These are phyloP conservation scores for Dromiciops gliroides DNA, from an alignment of 2,113 vertebrate species.

Conservation along the genomic window DNA sequence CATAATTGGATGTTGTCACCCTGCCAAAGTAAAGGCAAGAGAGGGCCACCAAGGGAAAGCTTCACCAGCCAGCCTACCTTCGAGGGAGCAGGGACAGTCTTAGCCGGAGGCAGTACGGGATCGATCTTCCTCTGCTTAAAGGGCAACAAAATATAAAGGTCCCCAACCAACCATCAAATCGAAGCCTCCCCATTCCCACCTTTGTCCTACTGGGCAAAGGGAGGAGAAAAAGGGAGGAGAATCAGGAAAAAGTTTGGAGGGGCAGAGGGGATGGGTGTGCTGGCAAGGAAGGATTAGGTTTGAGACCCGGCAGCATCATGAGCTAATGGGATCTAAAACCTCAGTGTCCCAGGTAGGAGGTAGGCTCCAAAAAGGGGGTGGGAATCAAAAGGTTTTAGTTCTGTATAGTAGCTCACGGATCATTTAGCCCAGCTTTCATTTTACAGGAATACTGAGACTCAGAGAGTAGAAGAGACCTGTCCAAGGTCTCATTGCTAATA, in stretches of 20 bases:
- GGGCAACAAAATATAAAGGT: constrained; percentile 34
- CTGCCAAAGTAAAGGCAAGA: constrained; percentile 82
- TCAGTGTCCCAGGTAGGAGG: not conserved
- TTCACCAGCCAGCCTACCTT: constrained; percentile 68
- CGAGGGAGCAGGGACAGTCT: constrained; percentile 62
- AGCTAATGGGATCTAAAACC: not conserved
- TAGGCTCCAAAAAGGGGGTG: not conserved
- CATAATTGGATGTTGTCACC: constrained; percentile 84
- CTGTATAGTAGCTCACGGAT: not conserved
- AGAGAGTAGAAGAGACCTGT: not conserved
- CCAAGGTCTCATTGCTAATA: not conserved
- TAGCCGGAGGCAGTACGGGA: constrained; percentile 83
- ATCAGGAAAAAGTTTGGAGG: not conserved
- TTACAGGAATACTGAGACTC: not conserved
- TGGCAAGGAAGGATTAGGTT: constrained; percentile 63
- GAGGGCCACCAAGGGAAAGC: constrained; percentile 80
- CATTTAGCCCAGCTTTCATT: not conserved
- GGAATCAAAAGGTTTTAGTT: not conserved
- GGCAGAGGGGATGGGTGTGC: not conserved
- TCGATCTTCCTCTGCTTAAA: constrained; percentile 79
- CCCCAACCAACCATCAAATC: not conserved
- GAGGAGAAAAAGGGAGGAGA: not conserved
- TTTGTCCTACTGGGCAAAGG: constrained; percentile 55
- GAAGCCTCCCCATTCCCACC: constrained; percentile 52
- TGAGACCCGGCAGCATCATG: not conserved